phyloP scores from a whole-genome alignment of 2,888 invertebrate species.

The Platerodrilus igneus region DNA sequence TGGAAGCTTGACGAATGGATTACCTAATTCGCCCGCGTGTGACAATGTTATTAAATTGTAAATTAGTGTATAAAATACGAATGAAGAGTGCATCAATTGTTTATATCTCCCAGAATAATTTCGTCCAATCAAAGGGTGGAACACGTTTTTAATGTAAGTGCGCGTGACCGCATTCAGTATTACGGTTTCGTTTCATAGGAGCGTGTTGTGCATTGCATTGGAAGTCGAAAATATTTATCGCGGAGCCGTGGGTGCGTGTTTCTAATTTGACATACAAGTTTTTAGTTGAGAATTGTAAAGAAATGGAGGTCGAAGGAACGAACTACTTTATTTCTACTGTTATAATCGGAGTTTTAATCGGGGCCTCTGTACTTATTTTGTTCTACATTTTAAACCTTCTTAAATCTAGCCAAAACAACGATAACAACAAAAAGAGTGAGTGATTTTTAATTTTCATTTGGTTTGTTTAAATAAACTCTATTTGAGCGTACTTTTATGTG shows the following conservation, averaged over 20 bases:
- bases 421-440: too few species aligned
- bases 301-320: conserved; percentile 41
- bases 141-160: conserved; percentile 12
- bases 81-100: conserved; percentile 12
- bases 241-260: too few species aligned
- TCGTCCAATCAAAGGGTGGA: conserved; percentile 15
- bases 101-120: conserved; percentile 22
- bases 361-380: conserved; percentile 37
- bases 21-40: conserved; percentile 10
- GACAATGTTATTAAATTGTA: conserved; percentile 17
- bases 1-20: conserved; percentile 15
- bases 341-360: conserved; percentile 35
- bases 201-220: too few species aligned
- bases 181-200: too few species aligned
- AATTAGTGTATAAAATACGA: conserved; percentile 18
- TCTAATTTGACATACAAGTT: too few species aligned
- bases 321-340: conserved; percentile 34
- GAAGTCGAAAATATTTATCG: too few species aligned
- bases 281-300: too few species aligned
- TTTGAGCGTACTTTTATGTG: too few species aligned
- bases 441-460: too few species aligned
- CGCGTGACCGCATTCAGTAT: conserved; percentile 19
- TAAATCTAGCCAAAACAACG: conserved; percentile 29
- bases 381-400: conserved; percentile 38
- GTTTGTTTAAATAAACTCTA: too few species aligned